These are phyloP conservation scores for Phalera bucephala DNA, from an alignment of 2,888 invertebrate species.

Conservation along the genomic window DNA sequence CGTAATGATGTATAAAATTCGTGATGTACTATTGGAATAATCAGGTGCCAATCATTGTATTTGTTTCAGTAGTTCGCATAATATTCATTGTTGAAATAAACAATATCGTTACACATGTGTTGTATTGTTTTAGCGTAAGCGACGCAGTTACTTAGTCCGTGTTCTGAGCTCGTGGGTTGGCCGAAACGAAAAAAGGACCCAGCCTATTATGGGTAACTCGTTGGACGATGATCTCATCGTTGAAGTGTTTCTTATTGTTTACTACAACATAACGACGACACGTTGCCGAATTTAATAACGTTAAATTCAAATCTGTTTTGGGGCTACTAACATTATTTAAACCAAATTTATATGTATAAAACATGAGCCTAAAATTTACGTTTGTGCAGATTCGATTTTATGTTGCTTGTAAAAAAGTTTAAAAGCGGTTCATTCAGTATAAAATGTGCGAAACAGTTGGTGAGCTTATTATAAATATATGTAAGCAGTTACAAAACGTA, in stretches of 20 bases:
- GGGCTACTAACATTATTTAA: too few species aligned
- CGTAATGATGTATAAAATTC: too few species aligned
- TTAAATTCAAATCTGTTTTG: too few species aligned
- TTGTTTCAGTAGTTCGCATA: not conserved
- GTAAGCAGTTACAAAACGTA: conserved; percentile 2
- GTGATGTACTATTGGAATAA: not conserved
- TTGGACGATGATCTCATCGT: conserved; percentile 51
- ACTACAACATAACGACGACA: conserved; percentile 12
- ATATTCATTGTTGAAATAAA: not conserved
- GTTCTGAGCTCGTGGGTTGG: conserved; percentile 28
- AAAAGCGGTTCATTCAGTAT: not conserved
- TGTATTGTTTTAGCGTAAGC: not conserved
- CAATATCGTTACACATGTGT: not conserved
- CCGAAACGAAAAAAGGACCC: conserved; percentile 38
- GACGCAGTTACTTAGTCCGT: conserved; percentile 6
- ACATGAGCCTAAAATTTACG: too few species aligned
- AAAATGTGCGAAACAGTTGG: not conserved
- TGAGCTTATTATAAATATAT: too few species aligned
- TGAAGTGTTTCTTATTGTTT: conserved; percentile 34
- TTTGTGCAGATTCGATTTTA: too few species aligned
- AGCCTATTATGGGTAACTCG: conserved; percentile 45
- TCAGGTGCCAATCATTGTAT: not conserved
- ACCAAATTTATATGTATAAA: too few species aligned
- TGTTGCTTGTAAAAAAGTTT: too few species aligned
- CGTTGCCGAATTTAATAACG: too few species aligned